phyloP scores from a whole-genome alignment of 2,113 vertebrate genomes.

The Salvelinus namaycush region DNA sequence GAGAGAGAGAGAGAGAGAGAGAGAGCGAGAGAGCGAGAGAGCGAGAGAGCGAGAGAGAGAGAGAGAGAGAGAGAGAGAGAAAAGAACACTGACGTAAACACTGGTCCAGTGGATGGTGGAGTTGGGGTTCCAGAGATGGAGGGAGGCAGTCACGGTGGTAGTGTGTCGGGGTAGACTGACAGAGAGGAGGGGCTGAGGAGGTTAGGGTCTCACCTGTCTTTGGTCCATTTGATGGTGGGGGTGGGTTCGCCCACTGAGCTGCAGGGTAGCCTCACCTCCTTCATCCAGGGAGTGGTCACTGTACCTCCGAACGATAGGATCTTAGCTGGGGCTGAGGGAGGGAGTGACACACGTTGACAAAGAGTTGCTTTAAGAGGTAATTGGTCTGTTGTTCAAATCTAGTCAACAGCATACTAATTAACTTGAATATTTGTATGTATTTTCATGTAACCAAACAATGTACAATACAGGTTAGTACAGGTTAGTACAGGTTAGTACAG shows the following conservation, averaged over 20 bases:
- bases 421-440: too few relatives aligned
- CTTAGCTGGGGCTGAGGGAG: slow-evolving; percentile 87
- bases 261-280: slow-evolving; percentile 92
- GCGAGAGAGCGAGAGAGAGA: neutral
- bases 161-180: too few relatives aligned
- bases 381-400: too few relatives aligned
- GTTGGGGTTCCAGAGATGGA: neutral
- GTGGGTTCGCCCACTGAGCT: slow-evolving; percentile 91
- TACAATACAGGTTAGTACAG: too few relatives aligned
- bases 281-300: slow-evolving; percentile 97
- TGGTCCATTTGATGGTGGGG: slow-evolving; percentile 95
- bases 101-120: too few relatives aligned
- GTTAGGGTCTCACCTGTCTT: slow-evolving; percentile 87
- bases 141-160: neutral
- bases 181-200: neutral
- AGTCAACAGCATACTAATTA: too few relatives aligned
- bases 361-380: too few relatives aligned
- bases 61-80: neutral
- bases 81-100: neutral
- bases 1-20: neutral
- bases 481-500: too few relatives aligned
- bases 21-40: neutral
- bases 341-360: neutral
- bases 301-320: slow-evolving; percentile 97
- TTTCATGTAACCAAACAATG: too few relatives aligned